A percentile compares a stretch with the other conserved stretches of the same genome.
These are phyloP conservation scores for Athalia cordata DNA, from an alignment of 2,888 invertebrate species.

Conservation along the genomic window DNA sequence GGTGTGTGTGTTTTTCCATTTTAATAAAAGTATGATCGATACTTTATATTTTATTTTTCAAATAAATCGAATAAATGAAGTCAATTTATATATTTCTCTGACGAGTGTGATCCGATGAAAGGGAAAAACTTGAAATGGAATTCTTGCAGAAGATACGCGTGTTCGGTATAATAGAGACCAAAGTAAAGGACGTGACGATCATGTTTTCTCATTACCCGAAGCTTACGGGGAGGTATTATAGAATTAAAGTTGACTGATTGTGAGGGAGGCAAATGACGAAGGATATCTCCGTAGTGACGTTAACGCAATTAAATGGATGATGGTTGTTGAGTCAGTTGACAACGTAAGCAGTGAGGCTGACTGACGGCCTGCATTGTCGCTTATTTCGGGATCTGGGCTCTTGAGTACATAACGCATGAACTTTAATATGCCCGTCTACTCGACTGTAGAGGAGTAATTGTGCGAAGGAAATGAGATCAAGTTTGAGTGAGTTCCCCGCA, in stretches of 20 bases:
- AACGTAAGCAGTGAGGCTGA: conserved; percentile 29
- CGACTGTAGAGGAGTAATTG: conserved; percentile 59
- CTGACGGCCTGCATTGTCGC: conserved; percentile 41
- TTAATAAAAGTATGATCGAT: no score
- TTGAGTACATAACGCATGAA: conserved; percentile 11
- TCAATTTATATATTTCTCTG: no score
- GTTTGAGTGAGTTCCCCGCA: conserved; percentile 64
- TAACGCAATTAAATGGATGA: conserved; percentile 41
- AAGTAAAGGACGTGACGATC: no score
- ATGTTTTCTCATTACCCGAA: neutral
- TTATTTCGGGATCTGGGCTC: conserved; percentile 40
- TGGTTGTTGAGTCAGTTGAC: conserved; percentile 39
- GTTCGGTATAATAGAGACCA: no score
- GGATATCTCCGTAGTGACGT: conserved; percentile 21
- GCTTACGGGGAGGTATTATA: neutral
- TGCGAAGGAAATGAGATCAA: conserved; percentile 70
- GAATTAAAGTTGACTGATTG: neutral
- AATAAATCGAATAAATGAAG: no score
- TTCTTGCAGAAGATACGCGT: no score
- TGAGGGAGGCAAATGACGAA: conserved; percentile 25
- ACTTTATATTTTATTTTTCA: no score
- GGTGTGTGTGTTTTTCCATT: no score
- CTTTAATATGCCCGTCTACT: conserved; percentile 45
- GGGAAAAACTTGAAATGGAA: no score
- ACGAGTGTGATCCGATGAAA: no score